Percentiles rank a stretch among this genome's conserved stretches.
Conservation (phyloP, 2,797 vertebrate species). For the Danio aesculapii region DNA sequence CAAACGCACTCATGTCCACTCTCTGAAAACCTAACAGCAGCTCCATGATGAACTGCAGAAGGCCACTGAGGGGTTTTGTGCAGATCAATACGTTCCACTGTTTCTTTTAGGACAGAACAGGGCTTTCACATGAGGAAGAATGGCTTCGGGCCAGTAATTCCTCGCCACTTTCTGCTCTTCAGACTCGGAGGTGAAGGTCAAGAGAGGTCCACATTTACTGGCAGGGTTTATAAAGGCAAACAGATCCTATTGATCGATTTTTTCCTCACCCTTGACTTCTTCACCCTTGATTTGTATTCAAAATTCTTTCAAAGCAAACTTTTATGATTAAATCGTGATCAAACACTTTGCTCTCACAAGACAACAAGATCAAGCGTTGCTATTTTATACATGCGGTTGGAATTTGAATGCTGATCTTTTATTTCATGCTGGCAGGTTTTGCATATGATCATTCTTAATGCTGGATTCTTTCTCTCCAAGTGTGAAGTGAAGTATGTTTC, state of each 20-base stretch:
- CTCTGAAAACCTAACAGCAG: background rate
- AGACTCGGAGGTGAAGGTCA: conserved; percentile 20
- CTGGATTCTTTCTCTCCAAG: background rate
- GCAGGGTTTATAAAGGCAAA: conserved; percentile 27
- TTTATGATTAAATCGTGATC: background rate
- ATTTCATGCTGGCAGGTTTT: background rate
- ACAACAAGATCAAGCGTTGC: background rate
- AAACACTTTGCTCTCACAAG: background rate
- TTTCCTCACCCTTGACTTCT: conserved; percentile 24
- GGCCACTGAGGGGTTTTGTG: background rate
- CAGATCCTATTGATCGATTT: conserved; percentile 18
- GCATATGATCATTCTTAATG: background rate
- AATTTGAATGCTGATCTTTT: background rate
- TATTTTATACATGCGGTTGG: background rate
- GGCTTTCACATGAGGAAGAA: conserved; percentile 13
- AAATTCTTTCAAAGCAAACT: background rate
- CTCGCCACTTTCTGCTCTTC: conserved; percentile 12
- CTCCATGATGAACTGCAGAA: background rate
- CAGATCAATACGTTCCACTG: conserved; percentile 22
- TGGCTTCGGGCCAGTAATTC: conserved; percentile 25
- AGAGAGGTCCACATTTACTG: conserved; percentile 30
- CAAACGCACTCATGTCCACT: background rate
- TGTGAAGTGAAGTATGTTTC: background rate
- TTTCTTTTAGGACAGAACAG: conserved; percentile 35
- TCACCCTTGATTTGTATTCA: background rate